A percentile compares a stretch with the other conserved stretches of the same genome.
Conservation (phyloP, 2,113 vertebrate genomes). For the Campylorhamphus procurvoides region DNA sequence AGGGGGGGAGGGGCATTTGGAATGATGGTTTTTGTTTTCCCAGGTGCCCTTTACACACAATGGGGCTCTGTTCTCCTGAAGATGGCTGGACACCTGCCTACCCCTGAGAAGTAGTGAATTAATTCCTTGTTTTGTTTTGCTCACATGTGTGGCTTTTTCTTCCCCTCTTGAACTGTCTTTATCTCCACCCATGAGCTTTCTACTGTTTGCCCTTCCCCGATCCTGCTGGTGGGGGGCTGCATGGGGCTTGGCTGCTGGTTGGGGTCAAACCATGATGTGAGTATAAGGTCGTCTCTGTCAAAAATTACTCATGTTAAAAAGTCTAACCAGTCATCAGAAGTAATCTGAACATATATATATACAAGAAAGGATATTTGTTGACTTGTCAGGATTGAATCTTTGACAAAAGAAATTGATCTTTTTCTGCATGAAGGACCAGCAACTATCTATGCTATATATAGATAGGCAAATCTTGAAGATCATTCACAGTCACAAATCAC, state of each 20-base stretch:
- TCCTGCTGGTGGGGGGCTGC: background rate
- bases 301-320: background rate
- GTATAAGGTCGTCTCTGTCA: background rate
- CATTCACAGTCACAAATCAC: background rate
- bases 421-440: background rate
- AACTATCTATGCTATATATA: background rate
- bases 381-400: background rate
- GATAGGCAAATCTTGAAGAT: background rate
- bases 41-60: background rate
- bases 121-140: background rate
- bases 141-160: background rate
- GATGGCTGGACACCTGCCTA: background rate
- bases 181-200: too few relatives aligned
- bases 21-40: background rate
- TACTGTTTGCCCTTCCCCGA: fast-evolving
- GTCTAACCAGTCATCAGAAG: background rate
- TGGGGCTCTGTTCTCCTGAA: background rate
- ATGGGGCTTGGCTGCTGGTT: background rate
- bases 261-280: background rate
- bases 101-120: background rate
- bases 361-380: background rate
- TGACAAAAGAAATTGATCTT: background rate
- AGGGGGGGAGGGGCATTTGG: background rate
- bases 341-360: background rate
- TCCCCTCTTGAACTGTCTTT: background rate